These are phyloP conservation scores for Ametastegia equiseti DNA, from an alignment of 2,888 invertebrate genomes.

Conservation along the genomic window DNA sequence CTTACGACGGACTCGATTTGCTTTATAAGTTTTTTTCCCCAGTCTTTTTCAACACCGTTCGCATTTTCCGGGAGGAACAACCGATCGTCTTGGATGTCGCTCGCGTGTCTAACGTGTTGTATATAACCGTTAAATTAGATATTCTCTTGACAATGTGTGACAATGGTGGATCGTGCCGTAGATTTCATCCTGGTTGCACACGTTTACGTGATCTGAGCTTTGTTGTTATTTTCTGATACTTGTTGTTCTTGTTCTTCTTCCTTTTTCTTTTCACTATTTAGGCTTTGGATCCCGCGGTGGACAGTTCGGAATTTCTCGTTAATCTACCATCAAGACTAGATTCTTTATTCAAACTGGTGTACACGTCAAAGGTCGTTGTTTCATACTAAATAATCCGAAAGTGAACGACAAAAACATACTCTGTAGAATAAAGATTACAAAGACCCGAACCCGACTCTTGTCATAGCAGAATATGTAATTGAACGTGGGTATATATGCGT, in stretches of 20 bases:
- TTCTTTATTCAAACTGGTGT: background rate
- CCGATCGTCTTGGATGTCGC: slow-evolving; percentile 25
- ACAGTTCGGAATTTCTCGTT: slow-evolving; percentile 23
- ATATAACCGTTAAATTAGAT: slow-evolving; percentile 45
- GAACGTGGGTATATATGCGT: background rate
- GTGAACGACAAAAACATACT: background rate
- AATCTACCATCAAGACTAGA: background rate
- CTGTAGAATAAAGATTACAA: slow-evolving; percentile 12
- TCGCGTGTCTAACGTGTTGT: slow-evolving; percentile 41
- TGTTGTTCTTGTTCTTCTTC: background rate
- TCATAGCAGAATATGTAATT: slow-evolving; percentile 2
- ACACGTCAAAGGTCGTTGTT: slow-evolving; percentile 15
- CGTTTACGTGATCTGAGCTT: slow-evolving; percentile 7
- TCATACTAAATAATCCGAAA: background rate
- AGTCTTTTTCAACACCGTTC: slow-evolving; percentile 11
- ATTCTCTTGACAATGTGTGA: slow-evolving; percentile 35
- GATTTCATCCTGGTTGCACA: slow-evolving; percentile 29
- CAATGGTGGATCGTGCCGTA: slow-evolving; percentile 38
- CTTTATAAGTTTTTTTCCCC: slow-evolving; percentile 3
- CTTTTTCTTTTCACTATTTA: slow-evolving; percentile 17
- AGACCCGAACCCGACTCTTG: background rate
- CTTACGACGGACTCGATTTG: slow-evolving; percentile 22
- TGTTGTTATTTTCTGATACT: slow-evolving; percentile 9
- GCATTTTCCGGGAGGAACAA: slow-evolving; percentile 31
- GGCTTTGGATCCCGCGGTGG: background rate